A percentile compares a stretch with the other conserved stretches of the same genome.
Evolutionary conservation across 2,888 invertebrate species (phyloP).

Genomic region (Ryuthela nishihirai): DNA sequence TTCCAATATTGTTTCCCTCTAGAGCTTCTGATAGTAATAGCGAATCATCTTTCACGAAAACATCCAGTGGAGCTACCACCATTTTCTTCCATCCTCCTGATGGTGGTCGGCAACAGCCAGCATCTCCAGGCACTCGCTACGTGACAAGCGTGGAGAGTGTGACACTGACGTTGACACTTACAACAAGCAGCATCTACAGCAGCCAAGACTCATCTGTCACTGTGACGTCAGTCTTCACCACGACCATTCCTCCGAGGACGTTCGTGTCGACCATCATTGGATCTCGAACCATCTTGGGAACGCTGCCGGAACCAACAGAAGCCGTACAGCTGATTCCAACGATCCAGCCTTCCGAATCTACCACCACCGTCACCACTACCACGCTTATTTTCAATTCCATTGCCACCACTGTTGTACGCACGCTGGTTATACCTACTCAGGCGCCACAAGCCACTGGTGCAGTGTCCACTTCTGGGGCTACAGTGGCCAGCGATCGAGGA

Average conservation of each 20-base stretch:
- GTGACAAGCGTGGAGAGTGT: conserved; percentile 68
- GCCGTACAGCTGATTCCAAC: conserved; percentile 28
- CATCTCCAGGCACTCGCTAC: conserved; percentile 50
- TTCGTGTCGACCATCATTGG: conserved; percentile 67
- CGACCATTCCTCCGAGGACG: conserved; percentile 63
- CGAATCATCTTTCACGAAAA: conserved; percentile 9
- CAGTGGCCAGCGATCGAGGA: conserved; percentile 9
- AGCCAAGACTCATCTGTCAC: conserved; percentile 58
- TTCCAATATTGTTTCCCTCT: conserved; percentile 3
- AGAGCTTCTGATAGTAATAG: background rate
- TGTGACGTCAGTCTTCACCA: conserved; percentile 70
- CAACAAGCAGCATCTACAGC: conserved; percentile 43
- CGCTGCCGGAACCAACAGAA: conserved; percentile 34
- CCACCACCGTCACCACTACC: conserved; percentile 41
- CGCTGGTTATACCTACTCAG: conserved; percentile 37
- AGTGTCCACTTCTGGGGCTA: conserved; percentile 6
- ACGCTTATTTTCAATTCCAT: conserved; percentile 42
- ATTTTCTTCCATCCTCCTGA: conserved; percentile 38
- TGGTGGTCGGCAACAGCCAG: conserved; percentile 7
- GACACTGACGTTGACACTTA: conserved; percentile 61
- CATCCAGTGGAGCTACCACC: conserved; percentile 38
- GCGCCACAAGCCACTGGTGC: conserved; percentile 19
- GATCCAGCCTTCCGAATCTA: conserved; percentile 36
- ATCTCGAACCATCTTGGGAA: conserved; percentile 38
- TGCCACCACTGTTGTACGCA: conserved; percentile 42